Evolutionary conservation across 2,888 invertebrate species (phyloP).

Genomic region (Ariolimax columbianus): DNA sequence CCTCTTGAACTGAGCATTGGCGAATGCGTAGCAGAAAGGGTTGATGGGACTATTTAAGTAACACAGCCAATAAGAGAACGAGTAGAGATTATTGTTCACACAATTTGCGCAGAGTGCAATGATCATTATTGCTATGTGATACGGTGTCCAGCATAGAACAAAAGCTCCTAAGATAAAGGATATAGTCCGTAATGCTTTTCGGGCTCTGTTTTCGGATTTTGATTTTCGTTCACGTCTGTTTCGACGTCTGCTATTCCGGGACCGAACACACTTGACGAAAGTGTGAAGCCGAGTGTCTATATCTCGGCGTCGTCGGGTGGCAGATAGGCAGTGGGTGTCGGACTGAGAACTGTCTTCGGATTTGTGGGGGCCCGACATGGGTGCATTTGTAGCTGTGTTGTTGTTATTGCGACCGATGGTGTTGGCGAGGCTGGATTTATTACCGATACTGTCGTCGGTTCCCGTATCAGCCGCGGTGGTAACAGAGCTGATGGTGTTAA

Average conservation of each 20-base stretch:
- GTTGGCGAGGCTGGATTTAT: constrained; percentile 21
- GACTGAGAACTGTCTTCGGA: constrained; percentile 44
- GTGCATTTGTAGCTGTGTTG: constrained; percentile 7
- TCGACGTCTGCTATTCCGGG: constrained; percentile 58
- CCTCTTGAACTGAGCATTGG: constrained; percentile 99
- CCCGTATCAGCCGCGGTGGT: constrained; percentile 43
- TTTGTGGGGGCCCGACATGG: constrained; percentile 34
- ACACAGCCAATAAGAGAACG: constrained; percentile 84
- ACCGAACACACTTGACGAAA: constrained; percentile 69
- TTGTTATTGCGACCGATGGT: constrained; percentile 5
- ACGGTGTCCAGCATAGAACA: constrained; percentile 99
- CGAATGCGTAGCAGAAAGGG: constrained; percentile 98
- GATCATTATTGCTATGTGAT: constrained; percentile 96
- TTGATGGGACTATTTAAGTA: constrained; percentile 99
- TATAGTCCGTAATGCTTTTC: constrained; percentile 98
- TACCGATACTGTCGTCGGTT: constrained; percentile 46
- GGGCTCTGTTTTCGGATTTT: constrained; percentile 97
- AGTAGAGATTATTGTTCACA: constrained; percentile 71
- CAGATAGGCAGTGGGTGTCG: constrained; percentile 49
- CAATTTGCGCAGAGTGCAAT: constrained; percentile 90
- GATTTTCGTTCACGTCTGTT: constrained; percentile 86
- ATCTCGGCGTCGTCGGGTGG: constrained; percentile 41
- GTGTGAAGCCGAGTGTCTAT: constrained; percentile 64
- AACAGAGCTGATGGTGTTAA: constrained; percentile 31
- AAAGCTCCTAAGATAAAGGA: constrained; percentile 98